phyloP scores from a whole-genome alignment of 2,113 vertebrate species.

The Sterrhoptilus dennistouni region DNA sequence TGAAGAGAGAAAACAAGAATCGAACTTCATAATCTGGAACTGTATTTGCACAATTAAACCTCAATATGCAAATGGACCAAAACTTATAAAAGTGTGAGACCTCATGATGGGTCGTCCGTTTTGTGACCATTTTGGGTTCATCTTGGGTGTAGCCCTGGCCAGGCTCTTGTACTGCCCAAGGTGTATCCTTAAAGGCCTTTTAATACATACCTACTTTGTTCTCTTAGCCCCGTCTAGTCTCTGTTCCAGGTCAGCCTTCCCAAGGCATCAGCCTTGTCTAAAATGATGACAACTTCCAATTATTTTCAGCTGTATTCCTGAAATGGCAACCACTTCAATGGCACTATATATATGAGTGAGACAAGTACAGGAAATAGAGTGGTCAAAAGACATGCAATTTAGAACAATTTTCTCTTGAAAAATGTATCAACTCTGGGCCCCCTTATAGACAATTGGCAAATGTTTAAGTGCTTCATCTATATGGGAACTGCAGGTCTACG shows the following conservation, averaged over 20 bases:
- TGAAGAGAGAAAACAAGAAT: not conserved
- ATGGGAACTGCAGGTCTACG: not conserved
- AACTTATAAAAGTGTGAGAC: not conserved
- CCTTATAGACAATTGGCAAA: not conserved
- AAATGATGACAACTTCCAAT: not conserved
- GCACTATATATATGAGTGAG: not conserved
- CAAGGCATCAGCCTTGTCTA: not conserved
- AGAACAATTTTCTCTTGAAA: not conserved
- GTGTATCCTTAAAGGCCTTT: not conserved
- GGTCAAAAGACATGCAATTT: not conserved
- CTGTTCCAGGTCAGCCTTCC: not conserved
- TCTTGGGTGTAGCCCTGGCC: not conserved
- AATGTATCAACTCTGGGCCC: not conserved
- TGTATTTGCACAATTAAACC: not conserved
- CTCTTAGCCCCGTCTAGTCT: not conserved
- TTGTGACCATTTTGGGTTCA: not conserved
- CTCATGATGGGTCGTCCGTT: fast-evolving
- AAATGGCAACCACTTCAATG: not conserved
- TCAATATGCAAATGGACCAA: not conserved
- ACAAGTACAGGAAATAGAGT: not conserved
- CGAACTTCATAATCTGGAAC: not conserved
- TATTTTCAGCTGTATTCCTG: not conserved
- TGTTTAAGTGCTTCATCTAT: not conserved
- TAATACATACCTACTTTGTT: not conserved
- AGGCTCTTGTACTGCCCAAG: not conserved